These are phyloP conservation scores for Neogobius melanostomus DNA, from an alignment of 2,113 vertebrate genomes.

Conservation along the genomic window DNA sequence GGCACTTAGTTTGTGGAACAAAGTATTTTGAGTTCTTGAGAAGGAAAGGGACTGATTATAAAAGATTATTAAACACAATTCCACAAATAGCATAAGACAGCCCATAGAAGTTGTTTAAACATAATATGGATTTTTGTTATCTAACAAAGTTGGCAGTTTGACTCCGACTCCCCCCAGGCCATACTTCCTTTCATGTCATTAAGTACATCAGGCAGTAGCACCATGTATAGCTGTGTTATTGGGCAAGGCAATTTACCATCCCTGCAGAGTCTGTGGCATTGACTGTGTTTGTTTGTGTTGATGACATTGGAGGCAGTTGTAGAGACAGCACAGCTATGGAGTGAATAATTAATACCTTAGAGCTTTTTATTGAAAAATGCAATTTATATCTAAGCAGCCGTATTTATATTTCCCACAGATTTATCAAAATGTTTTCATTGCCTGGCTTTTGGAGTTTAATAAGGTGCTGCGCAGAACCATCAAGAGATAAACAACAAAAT, in stretches of 20 bases:
- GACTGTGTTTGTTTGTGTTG: not conserved
- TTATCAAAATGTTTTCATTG: not conserved
- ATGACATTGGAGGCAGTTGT: not conserved
- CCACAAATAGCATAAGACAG: too few species aligned
- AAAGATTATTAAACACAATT: too few species aligned
- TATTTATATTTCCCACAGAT: not conserved
- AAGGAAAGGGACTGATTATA: too few species aligned
- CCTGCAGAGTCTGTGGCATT: not conserved
- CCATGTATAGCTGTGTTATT: not conserved
- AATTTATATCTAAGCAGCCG: not conserved
- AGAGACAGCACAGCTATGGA: not conserved
- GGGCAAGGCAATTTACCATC: not conserved
- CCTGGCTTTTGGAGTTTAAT: not conserved
- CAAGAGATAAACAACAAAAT: conserved; percentile 1
- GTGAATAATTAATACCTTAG: not conserved
- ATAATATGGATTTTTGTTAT: too few species aligned
- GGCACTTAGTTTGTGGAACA: too few species aligned
- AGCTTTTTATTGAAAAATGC: not conserved
- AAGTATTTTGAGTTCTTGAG: too few species aligned
- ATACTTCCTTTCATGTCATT: too few species aligned
- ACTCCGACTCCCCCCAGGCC: too few species aligned
- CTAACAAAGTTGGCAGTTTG: too few species aligned
- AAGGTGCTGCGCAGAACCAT: not conserved
- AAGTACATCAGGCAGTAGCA: too few species aligned
- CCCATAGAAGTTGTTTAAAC: too few species aligned